These are phyloP conservation scores for Poeciliopsis turneri DNA, from an alignment of 2,797 vertebrate species.

Conservation along the genomic window DNA sequence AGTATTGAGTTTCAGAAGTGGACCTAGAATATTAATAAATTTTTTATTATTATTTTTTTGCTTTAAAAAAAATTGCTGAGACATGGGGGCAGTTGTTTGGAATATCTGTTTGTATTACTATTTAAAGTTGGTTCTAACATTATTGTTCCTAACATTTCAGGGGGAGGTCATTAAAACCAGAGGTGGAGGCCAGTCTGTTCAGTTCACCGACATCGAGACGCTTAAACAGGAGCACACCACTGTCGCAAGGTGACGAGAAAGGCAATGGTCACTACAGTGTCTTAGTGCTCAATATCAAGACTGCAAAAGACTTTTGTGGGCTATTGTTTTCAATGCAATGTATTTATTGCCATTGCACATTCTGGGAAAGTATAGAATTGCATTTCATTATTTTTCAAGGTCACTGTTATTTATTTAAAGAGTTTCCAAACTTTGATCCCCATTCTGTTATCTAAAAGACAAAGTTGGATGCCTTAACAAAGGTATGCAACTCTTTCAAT, in stretches of 20 bases:
- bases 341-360: neutral
- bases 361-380: neutral
- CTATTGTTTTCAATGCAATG: neutral
- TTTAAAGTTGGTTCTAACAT: neutral
- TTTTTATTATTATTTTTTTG: no score
- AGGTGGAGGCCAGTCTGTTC: constrained; percentile 92
- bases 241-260: constrained; percentile 30
- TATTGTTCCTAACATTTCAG: constrained; percentile 62
- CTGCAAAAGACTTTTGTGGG: no score
- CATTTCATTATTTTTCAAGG: neutral
- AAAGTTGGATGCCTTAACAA: neutral
- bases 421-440: neutral
- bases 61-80: neutral
- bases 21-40: neutral
- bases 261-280: neutral
- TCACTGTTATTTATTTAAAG: neutral
- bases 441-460: neutral
- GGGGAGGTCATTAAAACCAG: constrained; percentile 93
- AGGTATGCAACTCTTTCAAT: neutral
- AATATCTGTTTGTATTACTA: neutral
- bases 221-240: constrained; percentile 88
- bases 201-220: constrained; percentile 95
- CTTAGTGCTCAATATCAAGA: neutral
- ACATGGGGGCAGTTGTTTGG: neutral
- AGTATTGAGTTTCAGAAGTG: no score